phyloP scores from a whole-genome alignment of 2,888 invertebrate genomes.

The Harmothoe impar region DNA sequence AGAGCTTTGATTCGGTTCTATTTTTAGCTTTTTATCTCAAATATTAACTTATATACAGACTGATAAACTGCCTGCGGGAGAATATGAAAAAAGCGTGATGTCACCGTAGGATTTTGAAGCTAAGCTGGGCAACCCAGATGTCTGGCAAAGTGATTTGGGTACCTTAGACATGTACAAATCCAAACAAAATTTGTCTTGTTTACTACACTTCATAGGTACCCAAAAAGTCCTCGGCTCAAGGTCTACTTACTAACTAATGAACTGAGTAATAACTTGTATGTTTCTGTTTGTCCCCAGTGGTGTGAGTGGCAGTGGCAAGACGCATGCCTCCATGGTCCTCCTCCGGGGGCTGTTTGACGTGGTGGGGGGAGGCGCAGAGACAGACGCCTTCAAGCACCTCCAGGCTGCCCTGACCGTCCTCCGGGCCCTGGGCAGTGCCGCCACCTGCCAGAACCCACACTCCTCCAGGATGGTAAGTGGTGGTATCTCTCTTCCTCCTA shows the following conservation, averaged over 20 bases:
- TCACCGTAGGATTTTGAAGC: no score
- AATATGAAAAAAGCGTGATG: no score
- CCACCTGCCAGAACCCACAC: conserved; percentile 94
- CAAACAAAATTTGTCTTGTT: background rate
- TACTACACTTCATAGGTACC: no score
- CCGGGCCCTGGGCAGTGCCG: conserved; percentile 94
- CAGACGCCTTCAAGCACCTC: conserved; percentile 97
- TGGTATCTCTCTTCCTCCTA: background rate
- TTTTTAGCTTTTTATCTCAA: no score
- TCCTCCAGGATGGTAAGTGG: conserved; percentile 93
- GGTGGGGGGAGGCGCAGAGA: conserved; percentile 96
- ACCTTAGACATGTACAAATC: background rate
- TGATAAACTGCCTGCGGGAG: no score
- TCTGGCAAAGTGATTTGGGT: no score
- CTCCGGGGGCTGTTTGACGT: conserved; percentile 95
- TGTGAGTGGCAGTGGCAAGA: conserved; percentile 96
- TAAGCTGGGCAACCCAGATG: no score
- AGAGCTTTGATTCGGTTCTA: no score
- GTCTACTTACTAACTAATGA: background rate
- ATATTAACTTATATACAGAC: no score
- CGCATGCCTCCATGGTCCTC: conserved; percentile 94
- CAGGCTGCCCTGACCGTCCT: conserved; percentile 97
- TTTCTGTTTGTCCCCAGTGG: conserved; percentile 85
- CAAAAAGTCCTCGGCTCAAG: no score
- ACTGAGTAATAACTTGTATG: no score